phyloP scores from a whole-genome alignment of 2,113 vertebrate genomes.

The Struthio camelus region DNA sequence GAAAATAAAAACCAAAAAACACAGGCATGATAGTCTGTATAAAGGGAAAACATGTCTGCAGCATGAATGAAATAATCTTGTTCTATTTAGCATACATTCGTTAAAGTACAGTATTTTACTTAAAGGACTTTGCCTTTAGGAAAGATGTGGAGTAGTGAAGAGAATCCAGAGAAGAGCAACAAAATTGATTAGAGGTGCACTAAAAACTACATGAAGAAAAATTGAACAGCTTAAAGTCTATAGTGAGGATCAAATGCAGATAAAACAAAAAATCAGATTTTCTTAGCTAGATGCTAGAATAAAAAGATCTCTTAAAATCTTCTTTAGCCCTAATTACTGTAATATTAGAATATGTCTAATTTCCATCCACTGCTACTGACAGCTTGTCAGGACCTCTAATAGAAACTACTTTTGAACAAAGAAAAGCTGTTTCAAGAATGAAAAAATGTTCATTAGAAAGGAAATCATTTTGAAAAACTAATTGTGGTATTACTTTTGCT shows the following conservation, averaged over 20 bases:
- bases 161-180: neutral
- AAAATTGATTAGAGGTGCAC: neutral
- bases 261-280: neutral
- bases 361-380: neutral
- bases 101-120: neutral
- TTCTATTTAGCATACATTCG: neutral
- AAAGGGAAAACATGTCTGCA: neutral
- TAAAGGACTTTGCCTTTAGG: neutral
- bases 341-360: neutral
- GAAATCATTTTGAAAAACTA: neutral
- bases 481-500: neutral
- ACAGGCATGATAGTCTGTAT: no score
- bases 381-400: neutral
- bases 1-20: neutral
- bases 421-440: neutral
- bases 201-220: neutral
- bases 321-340: neutral
- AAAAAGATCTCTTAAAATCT: neutral
- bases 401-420: neutral
- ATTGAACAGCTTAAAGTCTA: neutral
- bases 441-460: neutral
- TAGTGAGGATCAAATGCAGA: neutral
- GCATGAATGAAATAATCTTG: neutral
- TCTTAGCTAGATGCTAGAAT: neutral
- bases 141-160: neutral